These are phyloP conservation scores for Sinodicranocentrus sp. DNA, from an alignment of 2,888 invertebrate species.

Conservation along the genomic window DNA sequence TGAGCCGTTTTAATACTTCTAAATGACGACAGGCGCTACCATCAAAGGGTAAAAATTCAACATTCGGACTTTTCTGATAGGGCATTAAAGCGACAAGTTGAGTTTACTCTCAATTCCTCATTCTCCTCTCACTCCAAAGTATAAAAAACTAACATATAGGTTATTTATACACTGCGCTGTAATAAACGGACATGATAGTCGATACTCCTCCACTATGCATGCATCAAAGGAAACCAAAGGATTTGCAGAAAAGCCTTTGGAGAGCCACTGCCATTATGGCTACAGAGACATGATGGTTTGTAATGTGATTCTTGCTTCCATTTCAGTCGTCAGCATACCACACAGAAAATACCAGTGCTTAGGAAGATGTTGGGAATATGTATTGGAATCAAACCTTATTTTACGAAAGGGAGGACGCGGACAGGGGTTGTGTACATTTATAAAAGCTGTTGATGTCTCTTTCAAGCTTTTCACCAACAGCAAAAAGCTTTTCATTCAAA, in stretches of 20 bases:
- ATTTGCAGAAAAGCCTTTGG: constrained; percentile 60
- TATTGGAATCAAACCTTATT: no score
- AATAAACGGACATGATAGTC: neutral
- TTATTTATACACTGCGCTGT: constrained; percentile 7
- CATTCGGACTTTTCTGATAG: constrained; percentile 30
- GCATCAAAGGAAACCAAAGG: constrained; percentile 25
- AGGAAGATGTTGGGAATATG: no score
- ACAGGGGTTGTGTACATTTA: constrained; percentile 46
- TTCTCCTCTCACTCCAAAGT: neutral
- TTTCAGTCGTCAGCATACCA: constrained; percentile 29
- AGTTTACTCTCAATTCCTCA: constrained; percentile 43
- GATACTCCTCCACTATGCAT: no score
- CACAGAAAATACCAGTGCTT: no score
- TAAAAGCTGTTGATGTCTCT: constrained; percentile 62
- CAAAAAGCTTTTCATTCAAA: constrained; percentile 63
- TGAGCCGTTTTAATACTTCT: constrained; percentile 55
- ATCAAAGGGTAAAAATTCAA: constrained; percentile 23
- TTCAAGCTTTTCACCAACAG: constrained; percentile 56
- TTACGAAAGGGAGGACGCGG: no score
- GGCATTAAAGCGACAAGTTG: constrained; percentile 35
- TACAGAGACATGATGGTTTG: constrained; percentile 27
- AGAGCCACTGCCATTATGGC: constrained; percentile 47
- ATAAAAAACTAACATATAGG: neutral
- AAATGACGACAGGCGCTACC: constrained; percentile 53
- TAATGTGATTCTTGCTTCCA: constrained; percentile 50